Evolutionary conservation across 2,888 invertebrate genomes (phyloP).

Genomic region (Nemotelus nigrinus): DNA sequence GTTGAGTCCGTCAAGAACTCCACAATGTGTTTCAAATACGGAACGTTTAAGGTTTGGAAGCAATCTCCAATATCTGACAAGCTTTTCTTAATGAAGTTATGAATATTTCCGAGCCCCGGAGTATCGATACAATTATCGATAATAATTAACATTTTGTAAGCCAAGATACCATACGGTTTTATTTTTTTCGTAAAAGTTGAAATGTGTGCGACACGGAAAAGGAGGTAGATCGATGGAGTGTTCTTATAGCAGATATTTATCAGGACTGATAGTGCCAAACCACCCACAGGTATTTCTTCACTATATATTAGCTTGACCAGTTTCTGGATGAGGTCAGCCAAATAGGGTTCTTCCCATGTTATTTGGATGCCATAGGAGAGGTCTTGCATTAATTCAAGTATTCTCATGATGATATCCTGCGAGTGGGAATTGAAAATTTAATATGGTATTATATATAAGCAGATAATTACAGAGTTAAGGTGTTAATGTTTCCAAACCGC

Average conservation of each 20-base stretch:
- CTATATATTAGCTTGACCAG: conserved; percentile 74
- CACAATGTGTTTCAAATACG: conserved; percentile 60
- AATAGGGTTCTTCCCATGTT: conserved; percentile 82
- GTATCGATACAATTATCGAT: conserved; percentile 60
- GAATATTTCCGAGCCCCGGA: conserved; percentile 57
- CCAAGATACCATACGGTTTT: conserved; percentile 60
- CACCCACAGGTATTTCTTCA: conserved; percentile 65
- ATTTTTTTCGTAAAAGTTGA: conserved; percentile 60
- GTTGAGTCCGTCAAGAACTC: conserved; percentile 60
- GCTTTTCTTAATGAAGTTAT: conserved; percentile 59
- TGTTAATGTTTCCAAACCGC: neutral
- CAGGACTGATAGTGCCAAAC: conserved; percentile 73
- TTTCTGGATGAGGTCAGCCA: conserved; percentile 73
- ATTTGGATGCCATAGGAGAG: conserved; percentile 82
- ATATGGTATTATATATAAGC: too few relatives aligned
- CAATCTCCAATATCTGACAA: conserved; percentile 60
- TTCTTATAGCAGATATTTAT: conserved; percentile 85
- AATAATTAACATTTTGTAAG: conserved; percentile 62
- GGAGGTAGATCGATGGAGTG: conserved; percentile 76
- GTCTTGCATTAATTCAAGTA: conserved; percentile 67
- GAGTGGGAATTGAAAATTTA: neutral
- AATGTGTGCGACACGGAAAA: conserved; percentile 75
- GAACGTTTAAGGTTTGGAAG: conserved; percentile 60
- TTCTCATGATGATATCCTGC: conserved; percentile 57
- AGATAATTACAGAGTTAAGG: too few relatives aligned